Evolutionary conservation across 2,888 invertebrate species (phyloP), one percentile per base, ranked within the genome.

Genomic region (Agrotis exclamationis): DNA sequence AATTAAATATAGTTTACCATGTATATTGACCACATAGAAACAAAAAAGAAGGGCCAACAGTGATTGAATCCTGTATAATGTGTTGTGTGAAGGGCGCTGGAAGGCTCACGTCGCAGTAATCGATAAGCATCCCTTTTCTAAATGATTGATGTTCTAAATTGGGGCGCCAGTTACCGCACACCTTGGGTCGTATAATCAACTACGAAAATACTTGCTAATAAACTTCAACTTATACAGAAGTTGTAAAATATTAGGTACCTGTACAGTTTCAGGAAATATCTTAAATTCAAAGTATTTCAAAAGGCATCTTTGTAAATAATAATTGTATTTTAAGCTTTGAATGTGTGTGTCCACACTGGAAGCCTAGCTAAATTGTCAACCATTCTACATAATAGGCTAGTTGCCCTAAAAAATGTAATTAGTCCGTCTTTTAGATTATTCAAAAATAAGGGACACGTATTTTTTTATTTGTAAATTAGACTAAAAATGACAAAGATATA

Each of bases 111-210:
- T 53, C 75, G 63, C 60, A 69, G 45, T 51, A 80, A 75, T 78
- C 80, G 68, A 80, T 77, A 80, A 75, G 45, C 68, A 63, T 79
- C 80, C 77, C 80, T 60, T 68, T 79, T 68, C 75, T 57, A 69
- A 69, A 75, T 78, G 77, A 78, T 78, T 80, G 77, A 78, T 78
- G 77, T 78, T 64, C 75, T 62, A 78, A 78, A 80, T 65, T 80
- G 57, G 64, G 50, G 28, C 13, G 22, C 48, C 54, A 62, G 63
- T 80, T 80, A 68, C 57, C 24, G 50, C 59, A 64, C 68, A 78
- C 77, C 77, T 75, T 65, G 50, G 28, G 14, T 50, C 33, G 48
- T 65, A 58, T 57, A 65, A 64, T 65, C 28, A 44, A 18, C 33
- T n/a, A 45, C 24, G 48, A 58, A 76, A 72, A 53, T 44, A 58